Percentiles rank a stretch among this genome's conserved stretches.
Evolutionary conservation across 2,888 invertebrate genomes (phyloP).

Genomic region (Seira musarum): DNA sequence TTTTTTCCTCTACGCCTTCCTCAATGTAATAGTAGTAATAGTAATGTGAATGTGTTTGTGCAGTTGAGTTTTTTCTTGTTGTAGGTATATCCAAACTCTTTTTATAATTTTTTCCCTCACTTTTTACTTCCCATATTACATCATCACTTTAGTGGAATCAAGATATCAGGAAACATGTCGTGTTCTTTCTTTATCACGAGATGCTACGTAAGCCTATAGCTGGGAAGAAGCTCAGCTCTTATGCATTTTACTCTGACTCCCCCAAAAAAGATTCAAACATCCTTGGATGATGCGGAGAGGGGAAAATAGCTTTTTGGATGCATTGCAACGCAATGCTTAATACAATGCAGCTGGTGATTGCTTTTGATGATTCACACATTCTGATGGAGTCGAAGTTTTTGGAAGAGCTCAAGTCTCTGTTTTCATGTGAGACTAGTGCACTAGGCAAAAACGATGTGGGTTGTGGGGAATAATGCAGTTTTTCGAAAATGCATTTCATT

Average conservation of each 20-base stretch:
- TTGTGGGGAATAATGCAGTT: neutral
- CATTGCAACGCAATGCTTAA: neutral
- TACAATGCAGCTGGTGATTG: slow-evolving; percentile 19
- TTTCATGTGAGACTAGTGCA: too few species aligned
- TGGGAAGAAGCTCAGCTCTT: slow-evolving; percentile 1
- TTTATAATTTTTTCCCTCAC: slow-evolving; percentile 8
- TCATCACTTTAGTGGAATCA: slow-evolving; percentile 45
- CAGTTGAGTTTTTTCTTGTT: neutral
- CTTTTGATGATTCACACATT: slow-evolving; percentile 15
- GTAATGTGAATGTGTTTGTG: neutral
- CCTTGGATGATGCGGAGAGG: too few species aligned
- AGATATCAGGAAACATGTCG: slow-evolving; percentile 56
- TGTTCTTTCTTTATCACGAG: neutral
- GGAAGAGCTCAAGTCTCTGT: too few species aligned
- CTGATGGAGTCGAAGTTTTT: neutral
- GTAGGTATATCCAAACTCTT: neutral
- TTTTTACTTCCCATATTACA: slow-evolving; percentile 29
- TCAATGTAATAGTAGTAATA: neutral
- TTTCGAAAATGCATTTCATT: neutral
- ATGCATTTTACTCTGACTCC: too few species aligned
- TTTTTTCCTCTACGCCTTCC: slow-evolving; percentile 18
- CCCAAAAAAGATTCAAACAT: too few species aligned
- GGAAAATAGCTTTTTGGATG: neutral
- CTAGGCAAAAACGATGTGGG: neutral
- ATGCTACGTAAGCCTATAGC: neutral